These are phyloP conservation scores for Urophycis tenuis DNA, from an alignment of 2,797 vertebrate genomes.

Conservation along the genomic window DNA sequence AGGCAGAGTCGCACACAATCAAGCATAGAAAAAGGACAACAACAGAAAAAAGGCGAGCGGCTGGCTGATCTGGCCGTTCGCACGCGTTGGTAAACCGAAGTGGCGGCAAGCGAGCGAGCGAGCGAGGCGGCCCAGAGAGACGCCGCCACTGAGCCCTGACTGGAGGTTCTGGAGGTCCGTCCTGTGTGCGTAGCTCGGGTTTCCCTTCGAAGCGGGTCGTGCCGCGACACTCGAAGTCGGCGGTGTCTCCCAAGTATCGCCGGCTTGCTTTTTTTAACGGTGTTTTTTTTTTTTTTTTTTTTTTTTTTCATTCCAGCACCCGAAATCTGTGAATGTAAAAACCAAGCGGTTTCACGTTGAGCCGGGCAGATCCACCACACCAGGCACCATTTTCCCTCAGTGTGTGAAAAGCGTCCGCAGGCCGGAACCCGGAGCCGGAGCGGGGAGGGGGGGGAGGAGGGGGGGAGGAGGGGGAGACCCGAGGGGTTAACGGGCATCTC, in stretches of 20 bases:
- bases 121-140: not conserved
- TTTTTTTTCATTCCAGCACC: too few relatives aligned
- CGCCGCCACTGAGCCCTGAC: too few relatives aligned
- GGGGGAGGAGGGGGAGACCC: not conserved
- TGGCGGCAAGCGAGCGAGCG: not conserved
- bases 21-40: constrained; percentile 13
- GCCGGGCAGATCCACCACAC: not conserved
- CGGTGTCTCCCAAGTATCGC: not conserved
- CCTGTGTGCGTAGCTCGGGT: not conserved
- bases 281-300: too few relatives aligned
- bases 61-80: not conserved
- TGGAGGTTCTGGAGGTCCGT: not conserved
- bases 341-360: not conserved
- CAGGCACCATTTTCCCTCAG: not conserved
- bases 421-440: too few relatives aligned
- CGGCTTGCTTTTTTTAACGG: not conserved
- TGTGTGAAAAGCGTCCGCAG: not conserved
- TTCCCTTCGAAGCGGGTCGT: not conserved
- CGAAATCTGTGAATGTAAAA: not conserved
- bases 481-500: constrained; percentile 37
- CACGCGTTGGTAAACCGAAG: not conserved
- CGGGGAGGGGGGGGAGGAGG: too few relatives aligned
- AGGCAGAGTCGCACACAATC: constrained; percentile 35
- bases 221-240: not conserved
- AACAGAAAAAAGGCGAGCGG: not conserved